Evolutionary conservation across 2,888 invertebrate species (phyloP).

Genomic region (Neoaliturus tenellus): DNA sequence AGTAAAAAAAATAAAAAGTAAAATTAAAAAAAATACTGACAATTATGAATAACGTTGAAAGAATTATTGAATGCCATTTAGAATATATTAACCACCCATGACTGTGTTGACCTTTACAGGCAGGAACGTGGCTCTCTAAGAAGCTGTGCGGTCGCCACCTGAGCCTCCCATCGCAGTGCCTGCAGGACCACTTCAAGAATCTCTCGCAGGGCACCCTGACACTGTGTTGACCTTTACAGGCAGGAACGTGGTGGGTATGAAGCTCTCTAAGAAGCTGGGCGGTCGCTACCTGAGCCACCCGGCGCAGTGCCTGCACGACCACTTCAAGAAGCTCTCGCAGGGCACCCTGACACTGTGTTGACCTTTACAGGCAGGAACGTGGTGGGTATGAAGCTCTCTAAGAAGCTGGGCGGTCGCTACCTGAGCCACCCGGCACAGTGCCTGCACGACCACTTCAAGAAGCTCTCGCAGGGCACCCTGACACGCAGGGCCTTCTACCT

Average conservation of each 20-base stretch:
- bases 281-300: background rate
- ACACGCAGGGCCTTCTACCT: slow-evolving; percentile 37
- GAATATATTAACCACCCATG: too few relatives aligned
- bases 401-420: slow-evolving; percentile 15
- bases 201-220: slow-evolving; percentile 1
- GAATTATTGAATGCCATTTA: too few relatives aligned
- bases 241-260: slow-evolving; percentile 27
- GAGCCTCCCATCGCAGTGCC: background rate
- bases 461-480: background rate
- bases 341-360: background rate
- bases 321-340: background rate
- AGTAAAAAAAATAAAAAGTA: too few relatives aligned
- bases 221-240: background rate
- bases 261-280: background rate
- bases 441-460: slow-evolving; percentile 33
- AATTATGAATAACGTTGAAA: too few relatives aligned
- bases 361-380: slow-evolving; percentile 29
- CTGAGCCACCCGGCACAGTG: slow-evolving; percentile 5
- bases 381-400: slow-evolving; percentile 23
- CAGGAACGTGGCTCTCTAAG: slow-evolving; percentile 10
- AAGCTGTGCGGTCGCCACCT: slow-evolving; percentile 16
- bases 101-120: slow-evolving; percentile 10
- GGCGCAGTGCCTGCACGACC: background rate
- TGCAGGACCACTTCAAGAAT: slow-evolving; percentile 26
- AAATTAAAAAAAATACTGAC: too few relatives aligned